phyloP scores from a whole-genome alignment of 2,113 vertebrate genomes.

The Agapornis roseicollis region DNA sequence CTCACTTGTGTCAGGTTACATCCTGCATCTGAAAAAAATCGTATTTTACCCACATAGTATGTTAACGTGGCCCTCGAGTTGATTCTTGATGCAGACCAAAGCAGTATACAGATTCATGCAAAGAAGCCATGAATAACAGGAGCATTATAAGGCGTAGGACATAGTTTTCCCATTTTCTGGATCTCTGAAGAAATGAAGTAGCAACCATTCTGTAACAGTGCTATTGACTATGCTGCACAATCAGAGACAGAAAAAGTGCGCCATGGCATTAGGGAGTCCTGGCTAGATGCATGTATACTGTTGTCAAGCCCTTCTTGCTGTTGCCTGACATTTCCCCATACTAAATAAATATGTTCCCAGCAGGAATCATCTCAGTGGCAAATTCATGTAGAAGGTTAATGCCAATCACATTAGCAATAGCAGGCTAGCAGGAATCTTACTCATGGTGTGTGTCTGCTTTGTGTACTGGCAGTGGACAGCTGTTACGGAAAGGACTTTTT shows the following conservation, averaged over 20 bases:
- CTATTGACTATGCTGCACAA: not conserved
- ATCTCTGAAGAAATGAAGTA: not conserved
- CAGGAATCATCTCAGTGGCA: not conserved
- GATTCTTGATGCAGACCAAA: not conserved
- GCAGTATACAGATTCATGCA: not conserved
- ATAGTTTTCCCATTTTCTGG: not conserved
- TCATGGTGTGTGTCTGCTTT: not conserved
- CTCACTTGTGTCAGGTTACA: not conserved
- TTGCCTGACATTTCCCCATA: not conserved
- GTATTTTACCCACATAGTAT: not conserved
- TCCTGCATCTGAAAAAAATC: not conserved
- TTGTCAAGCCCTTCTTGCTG: not conserved
- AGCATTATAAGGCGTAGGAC: not conserved
- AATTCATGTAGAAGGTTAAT: not conserved
- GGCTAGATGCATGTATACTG: not conserved
- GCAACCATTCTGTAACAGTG: not conserved
- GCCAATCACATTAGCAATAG: not conserved
- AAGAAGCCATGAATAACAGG: not conserved
- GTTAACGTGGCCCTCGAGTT: not conserved
- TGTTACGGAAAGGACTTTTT: not conserved
- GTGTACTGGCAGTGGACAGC: not conserved
- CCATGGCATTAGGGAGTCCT: not conserved
- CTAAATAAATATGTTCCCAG: not conserved
- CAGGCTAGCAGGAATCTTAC: not conserved
- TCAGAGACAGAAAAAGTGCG: not conserved